A percentile compares a stretch with the other conserved stretches of the same genome.
Evolutionary conservation across 2,797 vertebrate species (phyloP).

Genomic region (Ctenopoma multispine): DNA sequence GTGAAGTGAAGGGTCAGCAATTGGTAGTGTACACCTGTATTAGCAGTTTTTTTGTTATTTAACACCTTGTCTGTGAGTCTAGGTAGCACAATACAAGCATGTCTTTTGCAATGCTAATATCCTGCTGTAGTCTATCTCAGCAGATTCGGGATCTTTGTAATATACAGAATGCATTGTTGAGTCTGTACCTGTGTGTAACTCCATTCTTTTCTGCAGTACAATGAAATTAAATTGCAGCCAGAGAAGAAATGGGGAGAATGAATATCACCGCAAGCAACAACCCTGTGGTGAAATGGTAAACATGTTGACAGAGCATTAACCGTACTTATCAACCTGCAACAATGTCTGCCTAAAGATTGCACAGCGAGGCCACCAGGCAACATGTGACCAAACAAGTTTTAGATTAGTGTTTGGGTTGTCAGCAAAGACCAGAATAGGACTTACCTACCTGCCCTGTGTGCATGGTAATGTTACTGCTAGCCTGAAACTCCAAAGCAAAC

Average conservation of each 20-base stretch:
- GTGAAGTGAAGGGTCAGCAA: constrained; percentile 5
- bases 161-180: constrained; percentile 5
- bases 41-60: constrained; percentile 1
- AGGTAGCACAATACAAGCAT: constrained; percentile 4
- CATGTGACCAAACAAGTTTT: constrained; percentile 17
- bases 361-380: background rate
- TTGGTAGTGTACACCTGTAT: background rate
- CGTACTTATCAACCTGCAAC: constrained; percentile 15
- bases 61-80: background rate
- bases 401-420: background rate
- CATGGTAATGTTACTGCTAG: background rate
- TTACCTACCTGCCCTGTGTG: background rate
- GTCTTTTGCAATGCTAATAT: constrained; percentile 12
- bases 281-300: constrained; percentile 17
- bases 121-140: constrained; percentile 3
- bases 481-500: background rate
- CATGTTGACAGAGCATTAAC: constrained; percentile 22
- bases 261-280: constrained; percentile 7
- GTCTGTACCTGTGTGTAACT: constrained; percentile 7
- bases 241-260: constrained; percentile 8
- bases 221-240: constrained; percentile 13
- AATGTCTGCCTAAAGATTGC: constrained; percentile 10
- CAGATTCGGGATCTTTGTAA: constrained; percentile 9
- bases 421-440: background rate
- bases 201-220: background rate